Base-by-base conservation (phyloP, 2,113 vertebrate species). In the Melanerpes formicivorus region DNA sequence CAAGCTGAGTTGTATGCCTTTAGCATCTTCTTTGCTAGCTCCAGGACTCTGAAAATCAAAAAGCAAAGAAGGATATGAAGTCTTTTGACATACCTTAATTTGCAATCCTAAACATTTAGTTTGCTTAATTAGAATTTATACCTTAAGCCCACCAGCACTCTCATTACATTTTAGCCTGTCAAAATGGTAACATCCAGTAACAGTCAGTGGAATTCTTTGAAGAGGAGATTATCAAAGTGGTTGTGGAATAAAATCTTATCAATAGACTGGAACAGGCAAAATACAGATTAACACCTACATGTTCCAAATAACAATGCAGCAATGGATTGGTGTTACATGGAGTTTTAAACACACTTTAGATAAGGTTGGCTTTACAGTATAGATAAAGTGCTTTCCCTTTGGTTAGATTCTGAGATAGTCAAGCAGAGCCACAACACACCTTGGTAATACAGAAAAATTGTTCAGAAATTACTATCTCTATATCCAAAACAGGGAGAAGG, bases 31-130 rank as follows among this genome's bases (percentile, higher is more conserved):
- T 55, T 22, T 65, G 63, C 73, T 74, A 93, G 42, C 54, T 92
- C 72, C 7, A 10, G 81, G 74, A 84, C 26, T 50, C 93, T 96
- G 80, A 73, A 95, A 96, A 90, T 86, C 9, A 77, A 77, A 92
- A 66, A 87, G 26, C 44, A 64, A 83, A 90, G 71, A 52, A 80
- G 91, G 93, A 55, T n/a, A 72, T 58, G 40, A 89, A 48, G 12
- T 64, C 72, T 77, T 84, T 69, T 84, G 32, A 79, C 44, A n/a
- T 44, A 58, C 8, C 16, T 74, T 82, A 23, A 19, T 84, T 74
- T 87, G 56, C 69, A 88, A 27, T 58, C 32, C 76, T 76, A 78
- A 40, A 44, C 50, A 60, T 50, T 90, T 77, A 66, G 11, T 80
- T 84, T 85, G 62, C 65, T 91, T 86, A 85, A 65, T 13, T 89